Evolutionary conservation across 2,888 invertebrate species (phyloP).

Genomic region (Acleris holmiana): DNA sequence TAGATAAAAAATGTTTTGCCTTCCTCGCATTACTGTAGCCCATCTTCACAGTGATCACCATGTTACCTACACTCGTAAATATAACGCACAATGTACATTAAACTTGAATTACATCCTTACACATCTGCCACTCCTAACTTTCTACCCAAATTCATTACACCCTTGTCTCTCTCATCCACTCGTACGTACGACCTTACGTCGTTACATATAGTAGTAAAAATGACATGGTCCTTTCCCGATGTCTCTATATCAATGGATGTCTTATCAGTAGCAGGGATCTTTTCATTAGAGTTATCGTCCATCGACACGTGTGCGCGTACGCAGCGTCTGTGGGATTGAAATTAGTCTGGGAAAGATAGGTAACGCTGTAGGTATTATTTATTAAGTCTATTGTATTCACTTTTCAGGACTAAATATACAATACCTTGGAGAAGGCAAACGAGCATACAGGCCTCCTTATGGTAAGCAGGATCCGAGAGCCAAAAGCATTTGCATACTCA

Average conservation of each 20-base stretch:
- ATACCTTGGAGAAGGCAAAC: no score
- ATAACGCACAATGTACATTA: background rate
- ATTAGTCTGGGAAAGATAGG: conserved; percentile 31
- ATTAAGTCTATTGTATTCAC: no score
- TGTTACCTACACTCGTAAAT: background rate
- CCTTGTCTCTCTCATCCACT: background rate
- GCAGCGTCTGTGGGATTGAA: conserved; percentile 21
- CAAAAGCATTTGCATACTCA: no score
- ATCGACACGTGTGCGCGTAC: conserved; percentile 61
- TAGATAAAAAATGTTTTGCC: no score
- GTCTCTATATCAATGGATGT: conserved; percentile 16
- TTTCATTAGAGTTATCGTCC: conserved; percentile 79
- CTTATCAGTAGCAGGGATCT: conserved; percentile 68
- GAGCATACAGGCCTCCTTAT: no score
- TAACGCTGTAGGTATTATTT: conserved; percentile 3
- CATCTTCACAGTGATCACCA: no score
- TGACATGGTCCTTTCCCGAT: background rate
- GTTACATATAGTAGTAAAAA: background rate
- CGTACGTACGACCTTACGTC: background rate
- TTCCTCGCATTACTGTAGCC: no score
- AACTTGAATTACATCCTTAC: background rate
- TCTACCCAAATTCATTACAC: conserved; percentile 26
- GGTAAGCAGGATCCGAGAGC: no score
- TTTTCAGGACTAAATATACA: no score
- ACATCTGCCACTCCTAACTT: conserved; percentile 1